phyloP scores from a whole-genome alignment of 2,888 invertebrate genomes.

The Prenolepis imparis region DNA sequence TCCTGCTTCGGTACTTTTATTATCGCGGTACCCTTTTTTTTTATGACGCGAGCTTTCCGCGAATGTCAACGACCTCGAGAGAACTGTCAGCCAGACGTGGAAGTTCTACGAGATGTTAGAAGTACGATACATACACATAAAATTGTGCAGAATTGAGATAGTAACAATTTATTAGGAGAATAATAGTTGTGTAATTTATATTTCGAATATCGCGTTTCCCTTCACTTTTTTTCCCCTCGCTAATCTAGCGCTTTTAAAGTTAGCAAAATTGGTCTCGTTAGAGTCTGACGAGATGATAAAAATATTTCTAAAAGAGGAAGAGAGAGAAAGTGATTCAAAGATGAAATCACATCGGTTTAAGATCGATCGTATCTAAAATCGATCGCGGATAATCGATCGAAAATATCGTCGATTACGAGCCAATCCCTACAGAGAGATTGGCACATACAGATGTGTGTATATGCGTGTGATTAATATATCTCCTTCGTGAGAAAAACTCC shows the following conservation, averaged over 20 bases:
- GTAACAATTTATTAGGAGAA: background rate
- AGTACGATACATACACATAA: too few relatives aligned
- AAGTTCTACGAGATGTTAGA: background rate
- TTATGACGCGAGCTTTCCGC: background rate
- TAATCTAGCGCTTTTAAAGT: background rate
- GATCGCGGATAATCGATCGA: constrained; percentile 6
- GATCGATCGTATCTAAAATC: background rate
- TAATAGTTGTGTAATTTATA: background rate
- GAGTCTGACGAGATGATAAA: background rate
- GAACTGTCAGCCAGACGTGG: background rate
- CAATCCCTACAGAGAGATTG: background rate
- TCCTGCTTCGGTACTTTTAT: constrained; percentile 39
- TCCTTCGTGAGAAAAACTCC: background rate
- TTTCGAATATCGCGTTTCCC: background rate
- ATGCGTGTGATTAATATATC: constrained; percentile 2
- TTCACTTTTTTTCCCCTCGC: background rate
- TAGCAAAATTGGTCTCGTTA: background rate
- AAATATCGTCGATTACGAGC: background rate
- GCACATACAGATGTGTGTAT: background rate
- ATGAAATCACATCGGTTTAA: background rate
- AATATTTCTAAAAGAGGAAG: background rate
- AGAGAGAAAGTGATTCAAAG: background rate
- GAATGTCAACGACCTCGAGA: constrained; percentile 23
- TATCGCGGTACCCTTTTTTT: background rate
- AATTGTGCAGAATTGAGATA: background rate